Evolutionary conservation across 2,113 vertebrate species (phyloP).

Genomic region (Fregetta grallaria): DNA sequence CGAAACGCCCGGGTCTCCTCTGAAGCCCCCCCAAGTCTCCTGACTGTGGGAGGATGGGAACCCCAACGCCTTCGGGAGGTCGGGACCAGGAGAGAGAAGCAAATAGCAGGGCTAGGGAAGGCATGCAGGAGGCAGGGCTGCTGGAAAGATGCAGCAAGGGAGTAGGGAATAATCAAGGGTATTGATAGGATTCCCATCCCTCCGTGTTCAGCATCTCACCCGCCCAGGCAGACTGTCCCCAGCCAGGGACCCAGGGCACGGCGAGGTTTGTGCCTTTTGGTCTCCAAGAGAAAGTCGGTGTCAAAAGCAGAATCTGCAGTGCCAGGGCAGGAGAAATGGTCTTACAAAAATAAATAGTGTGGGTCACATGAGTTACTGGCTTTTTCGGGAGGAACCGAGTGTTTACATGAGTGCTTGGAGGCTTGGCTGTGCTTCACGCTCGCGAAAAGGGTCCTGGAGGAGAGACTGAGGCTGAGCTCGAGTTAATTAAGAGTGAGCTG

Average conservation of each 20-base stretch:
- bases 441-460: neutral
- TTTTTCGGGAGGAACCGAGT: neutral
- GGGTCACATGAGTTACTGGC: neutral
- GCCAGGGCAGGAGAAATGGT: neutral
- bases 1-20: neutral
- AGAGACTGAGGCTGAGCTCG: neutral
- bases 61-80: neutral
- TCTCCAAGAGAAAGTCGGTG: neutral
- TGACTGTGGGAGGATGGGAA: neutral
- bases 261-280: rapidly evolving
- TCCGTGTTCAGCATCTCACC: rapidly evolving
- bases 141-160: neutral
- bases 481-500: neutral
- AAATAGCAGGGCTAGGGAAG: neutral
- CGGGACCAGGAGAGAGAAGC: neutral
- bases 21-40: neutral
- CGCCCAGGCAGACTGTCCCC: neutral
- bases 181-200: neutral
- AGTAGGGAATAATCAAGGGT: neutral
- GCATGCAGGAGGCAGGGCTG: neutral
- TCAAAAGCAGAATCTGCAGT: neutral
- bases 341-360: neutral
- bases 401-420: neutral
- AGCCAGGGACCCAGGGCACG: neutral
- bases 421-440: neutral